Evolutionary conservation across 2,888 invertebrate genomes (phyloP).

Genomic region (Vanessa cardui): DNA sequence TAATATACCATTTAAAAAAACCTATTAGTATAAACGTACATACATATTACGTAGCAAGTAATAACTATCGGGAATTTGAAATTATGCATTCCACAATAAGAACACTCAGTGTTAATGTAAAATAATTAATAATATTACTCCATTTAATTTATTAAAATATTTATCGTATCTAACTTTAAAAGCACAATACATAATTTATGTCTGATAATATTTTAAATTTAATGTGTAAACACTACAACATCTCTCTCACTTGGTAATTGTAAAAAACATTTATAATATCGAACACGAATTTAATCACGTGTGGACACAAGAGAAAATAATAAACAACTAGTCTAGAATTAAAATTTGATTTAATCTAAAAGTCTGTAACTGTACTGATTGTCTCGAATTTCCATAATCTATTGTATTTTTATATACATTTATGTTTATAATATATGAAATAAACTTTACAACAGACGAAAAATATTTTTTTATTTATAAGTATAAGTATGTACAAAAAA

Average conservation of each 20-base stretch:
- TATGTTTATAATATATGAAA: constrained; percentile 47
- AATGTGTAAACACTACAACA: neutral
- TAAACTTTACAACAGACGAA: constrained; percentile 46
- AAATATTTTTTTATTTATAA: constrained; percentile 48
- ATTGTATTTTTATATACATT: constrained; percentile 60
- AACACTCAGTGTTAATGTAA: constrained; percentile 5
- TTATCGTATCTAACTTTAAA: constrained; percentile 6
- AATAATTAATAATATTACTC: neutral
- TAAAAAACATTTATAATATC: too few relatives aligned
- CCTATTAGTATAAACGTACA: too few relatives aligned
- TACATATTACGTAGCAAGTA: neutral
- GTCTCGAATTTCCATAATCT: constrained; percentile 60
- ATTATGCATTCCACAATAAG: neutral
- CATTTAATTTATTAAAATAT: constrained; percentile 9
- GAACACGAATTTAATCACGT: neutral
- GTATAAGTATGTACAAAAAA: constrained; percentile 46
- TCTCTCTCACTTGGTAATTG: too few relatives aligned
- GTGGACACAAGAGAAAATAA: constrained; percentile 5
- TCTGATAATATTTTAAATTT: neutral
- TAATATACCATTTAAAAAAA: too few relatives aligned
- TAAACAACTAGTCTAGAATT: constrained; percentile 14
- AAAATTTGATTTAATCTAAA: neutral
- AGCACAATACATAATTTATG: constrained; percentile 2
- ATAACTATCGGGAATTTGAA: neutral
- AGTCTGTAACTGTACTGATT: constrained; percentile 49